Percentiles rank a stretch among this genome's conserved stretches.
These are phyloP conservation scores for Actinostola sp. DNA, from an alignment of 92 coral and sea anemone species.

Conservation along the genomic window DNA sequence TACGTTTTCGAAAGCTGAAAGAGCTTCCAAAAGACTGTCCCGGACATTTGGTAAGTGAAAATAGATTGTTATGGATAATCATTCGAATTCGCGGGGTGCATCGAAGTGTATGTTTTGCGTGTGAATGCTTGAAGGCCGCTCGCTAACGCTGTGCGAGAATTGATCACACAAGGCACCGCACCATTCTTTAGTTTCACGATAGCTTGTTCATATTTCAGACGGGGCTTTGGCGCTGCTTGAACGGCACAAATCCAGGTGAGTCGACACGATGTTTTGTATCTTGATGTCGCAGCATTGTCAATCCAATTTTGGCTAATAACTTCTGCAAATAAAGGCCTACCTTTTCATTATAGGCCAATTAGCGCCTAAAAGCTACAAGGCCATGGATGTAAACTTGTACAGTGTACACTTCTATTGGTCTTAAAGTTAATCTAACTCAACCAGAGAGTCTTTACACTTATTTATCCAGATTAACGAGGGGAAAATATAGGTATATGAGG, in stretches of 20 bases:
- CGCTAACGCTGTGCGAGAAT: constrained; percentile 19
- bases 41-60: constrained; percentile 90
- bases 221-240: constrained; percentile 85
- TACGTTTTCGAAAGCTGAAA: constrained; percentile 68
- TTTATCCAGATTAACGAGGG: constrained; percentile 47
- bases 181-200: constrained; percentile 34
- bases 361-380: constrained; percentile 67
- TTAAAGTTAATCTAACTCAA: constrained; percentile 14
- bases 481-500: constrained; percentile 34
- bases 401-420: constrained; percentile 16
- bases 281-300: constrained; percentile 78
- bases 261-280: constrained; percentile 42
- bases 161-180: constrained; percentile 29
- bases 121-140: constrained; percentile 31
- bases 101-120: constrained; percentile 43
- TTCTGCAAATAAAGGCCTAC: constrained; percentile 99
- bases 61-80: constrained; percentile 28
- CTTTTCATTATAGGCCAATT: constrained; percentile 99
- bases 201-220: constrained; percentile 66
- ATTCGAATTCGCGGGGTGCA: constrained; percentile 39
- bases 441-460: constrained; percentile 24
- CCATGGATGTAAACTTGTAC: constrained; percentile 52
- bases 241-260: constrained; percentile 82
- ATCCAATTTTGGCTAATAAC: constrained; percentile 96
- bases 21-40: constrained; percentile 95